A percentile compares a stretch with the other conserved stretches of the same genome.
phyloP scores from a whole-genome alignment of 2,888 invertebrate genomes.

The Drosophila nigricruria region DNA sequence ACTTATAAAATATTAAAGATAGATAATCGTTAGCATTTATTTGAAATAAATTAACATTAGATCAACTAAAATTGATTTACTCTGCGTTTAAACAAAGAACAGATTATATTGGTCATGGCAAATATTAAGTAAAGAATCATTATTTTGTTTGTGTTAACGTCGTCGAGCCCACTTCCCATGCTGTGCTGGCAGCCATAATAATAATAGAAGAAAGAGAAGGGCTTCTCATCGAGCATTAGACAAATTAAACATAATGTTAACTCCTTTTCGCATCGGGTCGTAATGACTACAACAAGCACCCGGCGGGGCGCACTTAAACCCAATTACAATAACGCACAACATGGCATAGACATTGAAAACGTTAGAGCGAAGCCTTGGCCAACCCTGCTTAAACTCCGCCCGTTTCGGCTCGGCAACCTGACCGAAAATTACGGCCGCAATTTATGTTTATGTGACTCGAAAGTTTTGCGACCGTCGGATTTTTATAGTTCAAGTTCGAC shows the following conservation, averaged over 20 bases:
- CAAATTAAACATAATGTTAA: constrained; percentile 74
- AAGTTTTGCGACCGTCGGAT: constrained; percentile 63
- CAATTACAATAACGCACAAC: constrained; percentile 55
- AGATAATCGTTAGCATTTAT: too few species aligned
- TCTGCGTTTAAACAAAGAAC: too few species aligned
- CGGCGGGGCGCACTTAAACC: constrained; percentile 46
- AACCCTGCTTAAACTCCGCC: not conserved
- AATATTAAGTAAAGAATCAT: too few species aligned
- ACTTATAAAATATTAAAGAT: too few species aligned
- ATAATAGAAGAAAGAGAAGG: constrained; percentile 45
- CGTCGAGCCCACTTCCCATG: constrained; percentile 17
- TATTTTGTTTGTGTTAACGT: constrained; percentile 24
- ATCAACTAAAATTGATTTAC: too few species aligned
- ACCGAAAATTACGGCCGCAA: constrained; percentile 79
- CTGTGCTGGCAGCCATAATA: constrained; percentile 15
- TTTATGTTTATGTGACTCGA: constrained; percentile 80
- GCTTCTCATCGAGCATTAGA: constrained; percentile 59
- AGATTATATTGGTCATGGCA: too few species aligned
- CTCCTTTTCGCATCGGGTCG: constrained; percentile 41
- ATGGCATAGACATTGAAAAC: constrained; percentile 33
- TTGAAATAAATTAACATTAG: too few species aligned
- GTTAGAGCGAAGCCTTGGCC: constrained; percentile 19
- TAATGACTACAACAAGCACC: constrained; percentile 30
- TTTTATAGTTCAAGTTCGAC: constrained; percentile 78
- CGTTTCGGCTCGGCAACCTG: constrained; percentile 33